Percentiles rank a stretch among this genome's conserved stretches.
These are phyloP conservation scores for Silurus lanzhouensis DNA, from an alignment of 2,797 vertebrate genomes.

Conservation along the genomic window DNA sequence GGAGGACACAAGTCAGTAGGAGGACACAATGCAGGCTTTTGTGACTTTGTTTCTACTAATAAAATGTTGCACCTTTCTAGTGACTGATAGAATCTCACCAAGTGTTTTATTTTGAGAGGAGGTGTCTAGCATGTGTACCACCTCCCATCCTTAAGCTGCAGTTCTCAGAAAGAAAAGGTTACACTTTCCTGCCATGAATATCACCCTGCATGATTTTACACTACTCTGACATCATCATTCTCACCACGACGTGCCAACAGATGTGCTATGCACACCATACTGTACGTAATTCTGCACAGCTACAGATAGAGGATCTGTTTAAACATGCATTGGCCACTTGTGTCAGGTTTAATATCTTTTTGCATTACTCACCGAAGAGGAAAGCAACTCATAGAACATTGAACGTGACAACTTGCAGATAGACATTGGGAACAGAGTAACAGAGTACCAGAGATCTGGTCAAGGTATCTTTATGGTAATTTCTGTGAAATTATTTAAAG, in stretches of 20 bases:
- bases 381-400: slow-evolving; percentile 35
- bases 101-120: slow-evolving; percentile 1
- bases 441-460: slow-evolving; percentile 32
- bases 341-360: slow-evolving; percentile 54
- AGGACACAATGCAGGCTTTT: neutral
- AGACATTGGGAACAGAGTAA: slow-evolving; percentile 42
- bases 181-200: slow-evolving; percentile 24
- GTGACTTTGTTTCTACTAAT: neutral
- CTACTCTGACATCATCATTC: slow-evolving; percentile 4
- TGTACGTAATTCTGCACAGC: slow-evolving; percentile 29
- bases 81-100: slow-evolving; percentile 2
- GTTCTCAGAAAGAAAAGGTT: slow-evolving; percentile 7
- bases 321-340: slow-evolving; percentile 42
- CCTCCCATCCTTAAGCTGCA: neutral
- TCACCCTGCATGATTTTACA: slow-evolving; percentile 41
- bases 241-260: slow-evolving; percentile 27
- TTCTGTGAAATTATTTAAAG: slow-evolving; percentile 21
- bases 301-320: slow-evolving; percentile 42
- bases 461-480: slow-evolving; percentile 25
- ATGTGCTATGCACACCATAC: slow-evolving; percentile 13
- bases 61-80: neutral
- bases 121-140: neutral
- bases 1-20: slow-evolving; percentile 13
- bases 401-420: slow-evolving; percentile 48
- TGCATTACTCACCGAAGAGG: slow-evolving; percentile 55